Evolutionary conservation across 2,113 vertebrate species (phyloP).

Genomic region (Gallinago paraguaiae): DNA sequence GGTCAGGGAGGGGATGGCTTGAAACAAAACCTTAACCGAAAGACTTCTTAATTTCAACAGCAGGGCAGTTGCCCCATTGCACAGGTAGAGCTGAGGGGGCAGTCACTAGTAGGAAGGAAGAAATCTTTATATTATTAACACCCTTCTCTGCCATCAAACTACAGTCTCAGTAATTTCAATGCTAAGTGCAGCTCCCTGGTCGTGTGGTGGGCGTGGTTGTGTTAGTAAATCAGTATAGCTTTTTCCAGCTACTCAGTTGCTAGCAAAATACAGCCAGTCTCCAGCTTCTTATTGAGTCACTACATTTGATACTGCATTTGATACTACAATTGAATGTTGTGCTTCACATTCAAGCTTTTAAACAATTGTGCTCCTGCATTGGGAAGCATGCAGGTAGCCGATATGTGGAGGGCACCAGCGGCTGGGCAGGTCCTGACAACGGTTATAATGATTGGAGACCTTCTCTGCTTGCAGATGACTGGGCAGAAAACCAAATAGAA

Average conservation of each 20-base stretch:
- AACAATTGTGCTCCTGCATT: not conserved
- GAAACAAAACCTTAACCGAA: not conserved
- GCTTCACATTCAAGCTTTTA: not conserved
- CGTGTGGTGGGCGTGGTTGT: not conserved
- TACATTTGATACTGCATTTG: not conserved
- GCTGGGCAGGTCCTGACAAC: not conserved
- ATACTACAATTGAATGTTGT: no score
- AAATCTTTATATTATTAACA: not conserved
- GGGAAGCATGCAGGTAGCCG: not conserved
- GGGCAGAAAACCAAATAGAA: not conserved
- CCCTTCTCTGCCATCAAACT: not conserved
- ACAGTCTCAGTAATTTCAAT: not conserved
- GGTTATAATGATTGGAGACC: not conserved
- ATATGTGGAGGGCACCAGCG: not conserved
- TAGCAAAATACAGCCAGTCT: not conserved
- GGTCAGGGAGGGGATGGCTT: not conserved
- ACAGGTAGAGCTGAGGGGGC: not conserved
- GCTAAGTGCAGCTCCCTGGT: not conserved
- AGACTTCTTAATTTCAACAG: not conserved
- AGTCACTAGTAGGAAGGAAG: not conserved
- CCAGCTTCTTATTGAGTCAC: not conserved
- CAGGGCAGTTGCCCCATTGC: rapidly evolving
- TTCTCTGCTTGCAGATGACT: not conserved
- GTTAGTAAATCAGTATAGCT: not conserved
- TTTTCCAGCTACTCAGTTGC: not conserved